phyloP scores from a whole-genome alignment of 2,888 invertebrate species.

The Ectemnius cavifrons region DNA sequence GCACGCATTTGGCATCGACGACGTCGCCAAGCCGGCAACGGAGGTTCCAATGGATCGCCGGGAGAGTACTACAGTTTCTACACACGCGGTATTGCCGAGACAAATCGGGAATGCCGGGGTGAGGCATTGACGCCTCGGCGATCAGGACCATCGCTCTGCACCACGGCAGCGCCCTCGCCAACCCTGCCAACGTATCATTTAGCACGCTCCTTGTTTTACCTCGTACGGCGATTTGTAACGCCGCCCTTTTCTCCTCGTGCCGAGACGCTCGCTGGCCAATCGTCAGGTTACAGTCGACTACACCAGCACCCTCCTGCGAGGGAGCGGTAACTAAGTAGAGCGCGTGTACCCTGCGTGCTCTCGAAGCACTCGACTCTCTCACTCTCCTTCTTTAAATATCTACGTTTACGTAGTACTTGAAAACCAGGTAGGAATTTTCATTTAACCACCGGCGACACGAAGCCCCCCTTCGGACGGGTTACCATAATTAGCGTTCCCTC shows the following conservation, averaged over 20 bases:
- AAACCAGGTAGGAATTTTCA: slow-evolving; percentile 26
- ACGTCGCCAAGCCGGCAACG: no score
- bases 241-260: slow-evolving; percentile 3
- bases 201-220: slow-evolving; percentile 8
- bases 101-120: no score
- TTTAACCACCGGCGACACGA: slow-evolving; percentile 27
- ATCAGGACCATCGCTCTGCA: not conserved
- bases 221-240: slow-evolving; percentile 3
- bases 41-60: no score
- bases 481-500: slow-evolving; percentile 56
- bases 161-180: not conserved
- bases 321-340: not conserved
- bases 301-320: slow-evolving; percentile 1
- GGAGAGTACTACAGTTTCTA: no score
- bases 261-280: not conserved
- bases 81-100: slow-evolving; percentile 24
- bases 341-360: slow-evolving; percentile 25
- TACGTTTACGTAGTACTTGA: not conserved
- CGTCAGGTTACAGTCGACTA: slow-evolving; percentile 19
- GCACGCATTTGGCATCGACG: not conserved
- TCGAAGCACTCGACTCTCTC: slow-evolving; percentile 18
- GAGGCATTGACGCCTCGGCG: not conserved
- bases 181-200: slow-evolving; percentile 8
- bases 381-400: not conserved
- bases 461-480: slow-evolving; percentile 43